Base-by-base conservation (phyloP, 2,888 invertebrate species). In the Luperina nickerlii region DNA sequence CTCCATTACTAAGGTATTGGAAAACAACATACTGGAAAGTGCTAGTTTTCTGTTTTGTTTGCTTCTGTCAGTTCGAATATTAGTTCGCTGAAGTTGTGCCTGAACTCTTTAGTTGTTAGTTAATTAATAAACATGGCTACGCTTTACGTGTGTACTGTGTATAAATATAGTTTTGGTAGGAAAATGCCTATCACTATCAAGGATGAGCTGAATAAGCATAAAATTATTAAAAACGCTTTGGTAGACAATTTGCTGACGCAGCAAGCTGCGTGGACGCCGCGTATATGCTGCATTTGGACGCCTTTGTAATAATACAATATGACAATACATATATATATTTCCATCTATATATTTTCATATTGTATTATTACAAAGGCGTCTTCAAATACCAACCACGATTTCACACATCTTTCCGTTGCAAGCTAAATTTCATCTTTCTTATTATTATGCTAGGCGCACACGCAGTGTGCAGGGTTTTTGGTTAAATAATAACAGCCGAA, bases 51-150 rank as follows among this genome's bases (percentile, higher is more conserved):
- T 66, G 69, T 75, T 70, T 80, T 73, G 48, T 69, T 81, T 80
- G 84, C n/a, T 84, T 76, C 38, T 83, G 80, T 79, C 72, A 79
- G 75, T 81, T 81, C 27, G 27, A 74, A 71, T 71, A 84, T 84
- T 83, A 76, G 81, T 81, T 84, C 27, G 42, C 38, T 65, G 45
- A 71, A 77, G 57, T 77, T 71, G 42, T 57, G 42, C 20, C 11
- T 38, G 9, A 74, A 83, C 54, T 84, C 8, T 60, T 76, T 38
- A 63, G 51, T 71, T 74, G 32, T 75, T 65, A 54, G 38, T 75
- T 54, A 72, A 74, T 81, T 15, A 81, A 75, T 68, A 66, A 69
- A 74, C 38, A 63, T 42, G 15, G 32, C 20, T 48, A 42, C 45
- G 45, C 20, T 66, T 76, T 70, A 13, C 62, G 45, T 54, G 51